Percentiles rank a stretch among this genome's conserved stretches.
Conservation (phyloP, 2,888 invertebrate species). For the Callyntrura sp. region DNA sequence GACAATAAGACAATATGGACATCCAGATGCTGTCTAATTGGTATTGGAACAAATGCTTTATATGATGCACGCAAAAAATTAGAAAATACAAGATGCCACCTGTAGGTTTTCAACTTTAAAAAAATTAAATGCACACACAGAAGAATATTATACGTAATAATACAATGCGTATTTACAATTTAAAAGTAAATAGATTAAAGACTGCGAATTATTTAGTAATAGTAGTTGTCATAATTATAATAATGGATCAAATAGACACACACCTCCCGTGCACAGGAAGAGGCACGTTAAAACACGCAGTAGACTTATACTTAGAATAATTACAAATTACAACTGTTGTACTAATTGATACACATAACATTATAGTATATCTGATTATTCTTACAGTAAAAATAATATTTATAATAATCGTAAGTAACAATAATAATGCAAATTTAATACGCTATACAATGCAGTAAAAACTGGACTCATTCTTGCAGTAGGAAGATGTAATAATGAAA, state of each 20-base stretch:
- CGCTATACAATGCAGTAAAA: constrained; percentile 56
- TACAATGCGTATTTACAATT: constrained; percentile 43
- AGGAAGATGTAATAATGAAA: constrained; percentile 42
- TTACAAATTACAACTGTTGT: constrained; percentile 11
- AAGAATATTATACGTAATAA: constrained; percentile 46
- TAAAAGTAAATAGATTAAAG: constrained; percentile 37
- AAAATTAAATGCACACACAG: constrained; percentile 15
- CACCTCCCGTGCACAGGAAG: constrained; percentile 35
- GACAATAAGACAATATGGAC: constrained; percentile 28
- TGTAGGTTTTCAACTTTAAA: neutral
- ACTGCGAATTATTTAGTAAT: constrained; percentile 51
- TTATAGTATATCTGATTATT: neutral
- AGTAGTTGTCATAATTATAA: neutral
- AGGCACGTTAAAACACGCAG: constrained; percentile 57
- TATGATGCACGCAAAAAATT: constrained; percentile 33
- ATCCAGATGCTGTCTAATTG: constrained; percentile 57
- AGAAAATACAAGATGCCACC: constrained; percentile 45
- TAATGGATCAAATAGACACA: constrained; percentile 49
- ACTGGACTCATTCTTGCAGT: constrained; percentile 56
- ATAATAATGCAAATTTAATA: constrained; percentile 37
- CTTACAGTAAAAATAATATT: constrained; percentile 12
- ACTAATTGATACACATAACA: constrained; percentile 26
- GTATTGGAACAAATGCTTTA: constrained; percentile 11
- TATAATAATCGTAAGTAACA: constrained; percentile 11
- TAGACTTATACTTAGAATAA: constrained; percentile 7